These are phyloP conservation scores for Sphaerophoria taeniata DNA, from an alignment of 2,888 invertebrate genomes.

Conservation along the genomic window DNA sequence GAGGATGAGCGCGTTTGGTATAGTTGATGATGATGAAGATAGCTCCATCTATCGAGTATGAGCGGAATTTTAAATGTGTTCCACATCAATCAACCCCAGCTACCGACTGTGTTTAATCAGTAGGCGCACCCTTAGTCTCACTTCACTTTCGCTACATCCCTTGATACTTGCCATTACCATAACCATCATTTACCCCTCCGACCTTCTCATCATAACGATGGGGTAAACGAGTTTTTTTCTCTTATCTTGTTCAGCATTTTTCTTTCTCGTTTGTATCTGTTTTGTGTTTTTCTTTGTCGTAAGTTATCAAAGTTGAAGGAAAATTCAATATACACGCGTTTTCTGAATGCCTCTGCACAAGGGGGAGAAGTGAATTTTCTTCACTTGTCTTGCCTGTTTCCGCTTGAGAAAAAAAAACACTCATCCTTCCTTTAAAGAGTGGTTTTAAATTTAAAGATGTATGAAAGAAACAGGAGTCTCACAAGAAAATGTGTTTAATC, in stretches of 20 bases:
- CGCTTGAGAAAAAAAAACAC: constrained; percentile 17
- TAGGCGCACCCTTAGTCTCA: constrained; percentile 22
- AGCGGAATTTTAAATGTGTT: constrained; percentile 61
- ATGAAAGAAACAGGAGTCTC: too few species aligned
- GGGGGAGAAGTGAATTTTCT: not conserved
- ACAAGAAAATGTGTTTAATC: too few species aligned
- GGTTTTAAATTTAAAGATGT: constrained; percentile 69
- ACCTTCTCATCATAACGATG: constrained; percentile 42
- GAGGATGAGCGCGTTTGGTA: not conserved
- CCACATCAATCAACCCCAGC: constrained; percentile 63
- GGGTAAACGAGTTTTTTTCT: constrained; percentile 53
- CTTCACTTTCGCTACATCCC: not conserved
- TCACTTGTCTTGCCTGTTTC: constrained; percentile 51
- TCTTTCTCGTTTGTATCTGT: not conserved
- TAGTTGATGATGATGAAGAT: constrained; percentile 20
- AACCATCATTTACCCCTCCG: not conserved
- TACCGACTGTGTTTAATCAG: constrained; percentile 46
- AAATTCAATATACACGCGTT: constrained; percentile 56
- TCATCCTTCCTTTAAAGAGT: constrained; percentile 40
- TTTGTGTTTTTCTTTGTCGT: not conserved
- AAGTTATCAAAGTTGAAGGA: not conserved
- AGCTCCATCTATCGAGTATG: constrained; percentile 45
- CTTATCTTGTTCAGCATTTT: constrained; percentile 67
- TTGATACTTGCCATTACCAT: not conserved
- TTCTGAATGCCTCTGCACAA: constrained; percentile 8